A percentile compares a stretch with the other conserved stretches of the same genome.
Evolutionary conservation across 2,797 vertebrate species (phyloP).

Genomic region (Crenuchus spilurus): DNA sequence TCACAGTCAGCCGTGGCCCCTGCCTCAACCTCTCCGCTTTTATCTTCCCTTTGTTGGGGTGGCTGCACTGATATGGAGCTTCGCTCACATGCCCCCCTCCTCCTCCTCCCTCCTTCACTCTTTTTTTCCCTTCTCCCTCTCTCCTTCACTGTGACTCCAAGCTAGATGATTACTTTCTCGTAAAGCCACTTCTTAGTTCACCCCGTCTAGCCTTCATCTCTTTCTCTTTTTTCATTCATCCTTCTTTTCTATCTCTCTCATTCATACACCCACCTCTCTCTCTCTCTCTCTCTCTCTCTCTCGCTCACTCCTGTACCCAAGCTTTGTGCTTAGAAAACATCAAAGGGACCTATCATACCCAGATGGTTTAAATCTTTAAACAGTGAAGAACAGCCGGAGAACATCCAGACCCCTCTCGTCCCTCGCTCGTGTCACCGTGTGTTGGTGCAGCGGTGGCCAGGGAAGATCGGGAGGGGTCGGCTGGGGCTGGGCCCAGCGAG

Average conservation of each 20-base stretch:
- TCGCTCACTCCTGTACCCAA: constrained; percentile 85
- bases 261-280: constrained; percentile 44
- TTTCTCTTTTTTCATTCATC: constrained; percentile 72
- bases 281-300: constrained; percentile 43
- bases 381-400: constrained; percentile 98
- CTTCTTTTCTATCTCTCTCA: constrained; percentile 56
- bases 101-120: constrained; percentile 71
- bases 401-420: constrained; percentile 95
- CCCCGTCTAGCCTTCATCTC: constrained; percentile 66
- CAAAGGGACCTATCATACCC: constrained; percentile 98
- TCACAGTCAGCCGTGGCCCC: constrained; percentile 90
- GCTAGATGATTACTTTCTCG: constrained; percentile 94
- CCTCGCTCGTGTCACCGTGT: constrained; percentile 91
- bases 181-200: constrained; percentile 71
- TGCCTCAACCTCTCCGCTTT: constrained; percentile 88
- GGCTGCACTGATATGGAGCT: constrained; percentile 83
- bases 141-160: constrained; percentile 85
- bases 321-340: constrained; percentile 97
- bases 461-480: constrained; percentile 66
- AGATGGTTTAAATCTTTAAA: constrained; percentile 99
- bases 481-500: constrained; percentile 48
- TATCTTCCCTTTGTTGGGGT: constrained; percentile 93
- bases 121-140: constrained; percentile 66
- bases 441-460: constrained; percentile 92
- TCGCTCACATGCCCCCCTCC: constrained; percentile 75